Evolutionary conservation across 53 echinoderm and acorn worm genomes (phyloP).

Genomic region (Stichopus horrens): DNA sequence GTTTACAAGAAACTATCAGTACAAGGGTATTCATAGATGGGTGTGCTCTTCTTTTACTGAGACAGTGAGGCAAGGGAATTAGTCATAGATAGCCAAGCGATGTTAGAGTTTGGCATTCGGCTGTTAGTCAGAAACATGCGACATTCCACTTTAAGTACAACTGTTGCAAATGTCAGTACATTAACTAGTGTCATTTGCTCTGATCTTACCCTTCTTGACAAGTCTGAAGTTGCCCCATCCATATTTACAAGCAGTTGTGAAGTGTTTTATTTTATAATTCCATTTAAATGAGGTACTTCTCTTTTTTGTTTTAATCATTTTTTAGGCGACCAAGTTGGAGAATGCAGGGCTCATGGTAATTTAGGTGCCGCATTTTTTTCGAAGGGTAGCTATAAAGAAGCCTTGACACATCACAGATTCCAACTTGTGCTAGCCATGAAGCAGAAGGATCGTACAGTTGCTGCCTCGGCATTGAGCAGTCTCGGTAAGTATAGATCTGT

Average conservation of each 20-base stretch:
- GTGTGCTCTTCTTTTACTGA: too few species aligned
- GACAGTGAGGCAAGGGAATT: too few species aligned
- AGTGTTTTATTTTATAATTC: background rate
- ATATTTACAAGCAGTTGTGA: background rate
- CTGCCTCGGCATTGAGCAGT: slow-evolving; percentile 92
- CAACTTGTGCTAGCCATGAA: slow-evolving; percentile 99
- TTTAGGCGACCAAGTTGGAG: slow-evolving; percentile 92
- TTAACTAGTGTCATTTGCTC: too few species aligned
- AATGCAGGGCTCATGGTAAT: slow-evolving; percentile 98
- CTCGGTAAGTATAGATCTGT: slow-evolving; percentile 63
- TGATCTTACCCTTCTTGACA: too few species aligned
- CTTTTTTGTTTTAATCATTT: background rate
- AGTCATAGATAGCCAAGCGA: too few species aligned
- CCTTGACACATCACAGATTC: slow-evolving; percentile 91
- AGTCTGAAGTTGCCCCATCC: too few species aligned
- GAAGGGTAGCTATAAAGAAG: slow-evolving; percentile 94
- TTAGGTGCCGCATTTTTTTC: slow-evolving; percentile 97
- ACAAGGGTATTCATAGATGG: too few species aligned
- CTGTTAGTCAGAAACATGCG: too few species aligned
- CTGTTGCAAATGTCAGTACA: too few species aligned
- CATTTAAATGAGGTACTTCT: background rate
- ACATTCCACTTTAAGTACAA: too few species aligned
- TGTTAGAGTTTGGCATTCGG: too few species aligned
- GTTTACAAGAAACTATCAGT: too few species aligned
- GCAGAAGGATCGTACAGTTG: slow-evolving; percentile 93